Evolutionary conservation across 2,888 invertebrate genomes (phyloP).

Genomic region (Philereme vetulata): DNA sequence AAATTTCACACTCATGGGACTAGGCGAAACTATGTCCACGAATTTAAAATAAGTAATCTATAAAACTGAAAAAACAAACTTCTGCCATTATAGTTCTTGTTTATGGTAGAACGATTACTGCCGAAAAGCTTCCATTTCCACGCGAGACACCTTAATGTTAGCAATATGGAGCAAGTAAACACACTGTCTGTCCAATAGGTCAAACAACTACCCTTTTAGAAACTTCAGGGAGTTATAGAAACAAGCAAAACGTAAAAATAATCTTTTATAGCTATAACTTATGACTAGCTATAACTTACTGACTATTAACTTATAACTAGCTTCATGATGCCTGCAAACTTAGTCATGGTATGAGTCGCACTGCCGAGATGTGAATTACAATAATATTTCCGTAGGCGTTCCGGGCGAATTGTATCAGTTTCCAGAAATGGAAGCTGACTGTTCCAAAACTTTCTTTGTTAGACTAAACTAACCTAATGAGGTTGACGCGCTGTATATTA

Average conservation of each 20-base stretch:
- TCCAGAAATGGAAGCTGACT: conserved; percentile 67
- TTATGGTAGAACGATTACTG: background rate
- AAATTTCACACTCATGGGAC: background rate
- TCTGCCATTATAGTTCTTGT: too few species aligned
- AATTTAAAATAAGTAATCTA: too few species aligned
- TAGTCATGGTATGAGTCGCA: conserved; percentile 60
- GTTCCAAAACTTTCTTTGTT: conserved; percentile 54
- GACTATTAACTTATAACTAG: too few species aligned
- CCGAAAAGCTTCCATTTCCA: conserved; percentile 2
- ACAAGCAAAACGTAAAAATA: background rate
- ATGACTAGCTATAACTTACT: too few species aligned
- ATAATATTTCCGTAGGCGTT: conserved; percentile 66
- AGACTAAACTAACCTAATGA: background rate
- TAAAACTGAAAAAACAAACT: too few species aligned
- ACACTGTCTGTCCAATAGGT: background rate
- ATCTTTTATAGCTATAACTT: too few species aligned
- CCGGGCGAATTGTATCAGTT: conserved; percentile 57
- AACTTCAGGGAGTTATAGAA: background rate
- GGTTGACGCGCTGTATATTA: background rate
- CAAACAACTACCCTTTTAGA: background rate
- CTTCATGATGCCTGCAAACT: conserved; percentile 37
- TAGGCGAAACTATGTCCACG: too few species aligned
- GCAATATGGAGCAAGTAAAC: conserved; percentile 3
- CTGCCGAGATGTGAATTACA: conserved; percentile 62
- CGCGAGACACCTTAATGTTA: background rate